Conservation (phyloP, 1,140 invertebrate genomes). For the Capitella teleta region DNA sequence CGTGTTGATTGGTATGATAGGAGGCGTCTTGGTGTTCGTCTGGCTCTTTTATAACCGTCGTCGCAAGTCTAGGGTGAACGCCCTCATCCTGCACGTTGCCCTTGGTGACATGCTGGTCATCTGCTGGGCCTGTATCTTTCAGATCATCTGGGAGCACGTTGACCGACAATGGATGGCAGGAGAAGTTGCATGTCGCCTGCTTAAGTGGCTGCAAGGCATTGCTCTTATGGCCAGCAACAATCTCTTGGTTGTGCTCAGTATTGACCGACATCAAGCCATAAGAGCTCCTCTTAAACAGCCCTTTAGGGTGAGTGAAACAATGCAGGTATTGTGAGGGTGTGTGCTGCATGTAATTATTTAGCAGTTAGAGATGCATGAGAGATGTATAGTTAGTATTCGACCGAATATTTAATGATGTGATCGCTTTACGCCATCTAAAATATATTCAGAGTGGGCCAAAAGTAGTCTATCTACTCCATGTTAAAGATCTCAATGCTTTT, state of each 20-base stretch:
- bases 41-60: slow-evolving; percentile 27
- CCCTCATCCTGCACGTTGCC: slow-evolving; percentile 39
- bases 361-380: too few relatives aligned
- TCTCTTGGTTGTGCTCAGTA: slow-evolving; percentile 41
- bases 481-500: too few relatives aligned
- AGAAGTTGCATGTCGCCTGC: slow-evolving; percentile 30
- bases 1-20: slow-evolving; percentile 21
- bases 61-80: slow-evolving; percentile 25
- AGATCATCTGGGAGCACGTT: slow-evolving; percentile 34
- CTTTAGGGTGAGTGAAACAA: neutral
- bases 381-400: too few relatives aligned
- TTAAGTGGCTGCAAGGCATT: slow-evolving; percentile 38
- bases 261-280: slow-evolving; percentile 42
- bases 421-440: too few relatives aligned
- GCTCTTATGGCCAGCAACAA: slow-evolving; percentile 39
- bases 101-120: slow-evolving; percentile 36
- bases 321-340: too few relatives aligned
- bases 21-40: slow-evolving; percentile 20
- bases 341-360: neutral
- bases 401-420: too few relatives aligned
- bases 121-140: slow-evolving; percentile 23
- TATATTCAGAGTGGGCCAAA: too few relatives aligned
- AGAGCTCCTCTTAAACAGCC: slow-evolving; percentile 27
- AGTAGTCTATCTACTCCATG: too few relatives aligned
- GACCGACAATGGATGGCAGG: slow-evolving; percentile 36